phyloP scores from a whole-genome alignment of 2,113 vertebrate genomes.

The Camelus bactrianus region DNA sequence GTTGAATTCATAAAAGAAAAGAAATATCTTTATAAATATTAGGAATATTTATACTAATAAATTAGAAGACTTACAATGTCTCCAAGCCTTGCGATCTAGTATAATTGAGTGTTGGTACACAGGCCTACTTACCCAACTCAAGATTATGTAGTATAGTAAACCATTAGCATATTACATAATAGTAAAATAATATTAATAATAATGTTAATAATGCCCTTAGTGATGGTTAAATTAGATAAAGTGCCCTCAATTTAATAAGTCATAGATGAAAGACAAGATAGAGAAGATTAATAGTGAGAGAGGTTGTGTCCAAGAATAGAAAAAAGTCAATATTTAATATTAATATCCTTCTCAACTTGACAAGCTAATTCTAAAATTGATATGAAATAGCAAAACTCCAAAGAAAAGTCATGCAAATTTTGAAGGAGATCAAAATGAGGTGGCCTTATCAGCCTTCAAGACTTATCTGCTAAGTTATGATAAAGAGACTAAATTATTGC shows the following conservation, averaged over 20 bases:
- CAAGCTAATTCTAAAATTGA: not conserved
- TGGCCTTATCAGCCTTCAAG: not conserved
- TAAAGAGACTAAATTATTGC: not conserved
- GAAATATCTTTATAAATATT: not conserved
- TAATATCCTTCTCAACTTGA: not conserved
- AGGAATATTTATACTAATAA: not conserved
- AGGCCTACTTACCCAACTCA: not conserved
- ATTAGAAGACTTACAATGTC: constrained; percentile 24
- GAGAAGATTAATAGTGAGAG: not conserved
- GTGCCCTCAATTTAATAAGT: not conserved
- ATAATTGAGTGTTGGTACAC: not conserved
- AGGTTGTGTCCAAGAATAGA: not conserved
- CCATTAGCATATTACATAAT: not conserved
- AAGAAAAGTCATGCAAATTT: not conserved
- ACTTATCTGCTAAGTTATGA: not conserved
- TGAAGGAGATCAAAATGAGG: not conserved
- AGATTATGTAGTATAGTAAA: constrained; percentile 7
- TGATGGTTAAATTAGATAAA: not conserved
- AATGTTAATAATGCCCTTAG: not conserved
- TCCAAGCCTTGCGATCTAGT: not conserved
- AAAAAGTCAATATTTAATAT: constrained; percentile 16
- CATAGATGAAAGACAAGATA: not conserved
- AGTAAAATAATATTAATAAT: constrained; percentile 37
- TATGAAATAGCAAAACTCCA: not conserved
- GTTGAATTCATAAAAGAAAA: constrained; percentile 36